Evolutionary conservation across 2,888 invertebrate genomes (phyloP).

Genomic region (Thumatha senex): DNA sequence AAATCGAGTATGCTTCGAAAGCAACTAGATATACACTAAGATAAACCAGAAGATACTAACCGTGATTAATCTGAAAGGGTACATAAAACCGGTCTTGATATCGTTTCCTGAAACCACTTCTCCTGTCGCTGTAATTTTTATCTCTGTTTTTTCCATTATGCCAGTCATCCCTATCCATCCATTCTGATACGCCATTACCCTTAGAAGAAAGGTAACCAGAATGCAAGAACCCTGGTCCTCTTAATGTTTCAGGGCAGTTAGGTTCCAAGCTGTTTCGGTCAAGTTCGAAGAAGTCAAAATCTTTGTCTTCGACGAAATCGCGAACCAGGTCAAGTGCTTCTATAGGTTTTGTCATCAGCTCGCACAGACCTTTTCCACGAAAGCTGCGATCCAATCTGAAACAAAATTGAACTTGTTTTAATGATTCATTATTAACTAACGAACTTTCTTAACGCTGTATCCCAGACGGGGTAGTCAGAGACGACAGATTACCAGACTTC

Average conservation of each 20-base stretch:
- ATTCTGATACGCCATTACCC: conserved; percentile 49
- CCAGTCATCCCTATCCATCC: conserved; percentile 57
- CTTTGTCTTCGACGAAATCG: conserved; percentile 85
- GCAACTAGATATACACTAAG: too few relatives aligned
- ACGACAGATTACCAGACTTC: too few relatives aligned
- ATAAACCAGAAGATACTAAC: conserved; percentile 43
- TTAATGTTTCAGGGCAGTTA: conserved; percentile 77
- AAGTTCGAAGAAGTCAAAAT: conserved; percentile 91
- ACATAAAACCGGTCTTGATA: conserved; percentile 71
- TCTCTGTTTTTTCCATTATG: conserved; percentile 43
- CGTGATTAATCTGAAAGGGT: conserved; percentile 79
- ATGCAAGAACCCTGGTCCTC: conserved; percentile 68
- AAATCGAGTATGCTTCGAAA: too few relatives aligned
- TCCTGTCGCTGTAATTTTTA: conserved; percentile 47
- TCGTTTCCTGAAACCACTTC: conserved; percentile 49
- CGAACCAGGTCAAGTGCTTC: conserved; percentile 86
- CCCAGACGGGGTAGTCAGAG: too few relatives aligned
- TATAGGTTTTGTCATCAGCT: conserved; percentile 88
- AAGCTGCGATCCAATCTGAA: conserved; percentile 86
- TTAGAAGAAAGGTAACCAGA: conserved; percentile 74
- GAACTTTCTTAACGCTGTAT: too few relatives aligned
- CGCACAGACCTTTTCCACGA: conserved; percentile 89
- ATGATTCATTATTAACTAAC: too few relatives aligned
- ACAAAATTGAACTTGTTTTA: conserved; percentile 21
- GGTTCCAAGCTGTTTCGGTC: conserved; percentile 88